Percentiles rank a stretch among this genome's conserved stretches.
Evolutionary conservation across 2,113 vertebrate species (phyloP).

Genomic region (Urocolius indicus): DNA sequence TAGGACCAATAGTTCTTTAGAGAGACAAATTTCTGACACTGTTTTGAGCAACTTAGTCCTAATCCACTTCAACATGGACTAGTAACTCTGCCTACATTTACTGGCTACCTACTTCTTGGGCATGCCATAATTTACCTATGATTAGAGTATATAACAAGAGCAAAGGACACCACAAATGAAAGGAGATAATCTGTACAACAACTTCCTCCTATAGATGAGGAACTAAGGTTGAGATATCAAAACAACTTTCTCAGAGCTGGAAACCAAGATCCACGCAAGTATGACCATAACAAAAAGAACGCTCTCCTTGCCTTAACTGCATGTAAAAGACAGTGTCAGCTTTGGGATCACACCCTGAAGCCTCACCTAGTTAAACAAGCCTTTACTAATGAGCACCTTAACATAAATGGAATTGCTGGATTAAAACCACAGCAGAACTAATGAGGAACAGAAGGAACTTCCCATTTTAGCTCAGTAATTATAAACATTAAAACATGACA

Average conservation of each 20-base stretch:
- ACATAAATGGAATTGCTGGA: not conserved
- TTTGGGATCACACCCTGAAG: not conserved
- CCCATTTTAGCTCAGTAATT: not conserved
- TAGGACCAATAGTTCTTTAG: not conserved
- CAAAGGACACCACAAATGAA: not conserved
- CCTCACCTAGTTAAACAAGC: not conserved
- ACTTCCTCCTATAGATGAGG: not conserved
- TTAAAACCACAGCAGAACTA: not conserved
- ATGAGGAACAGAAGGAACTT: conserved; percentile 8
- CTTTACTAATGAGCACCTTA: not conserved
- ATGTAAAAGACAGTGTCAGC: not conserved
- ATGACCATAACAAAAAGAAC: not conserved
- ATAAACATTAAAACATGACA: not conserved
- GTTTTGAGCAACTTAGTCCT: not conserved
- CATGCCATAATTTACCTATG: not conserved
- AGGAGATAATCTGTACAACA: not conserved
- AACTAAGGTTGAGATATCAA: not conserved
- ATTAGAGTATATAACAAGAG: not conserved
- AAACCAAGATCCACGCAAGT: not conserved
- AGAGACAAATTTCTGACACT: not conserved
- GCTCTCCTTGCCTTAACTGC: not conserved
- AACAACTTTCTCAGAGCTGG: not conserved
- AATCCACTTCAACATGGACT: not conserved
- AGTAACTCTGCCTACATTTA: not conserved
- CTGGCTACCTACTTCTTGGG: not conserved